A percentile compares a stretch with the other conserved stretches of the same genome.
Evolutionary conservation across 2,888 invertebrate species (phyloP).

Genomic region (Lochmaea crataegi): DNA sequence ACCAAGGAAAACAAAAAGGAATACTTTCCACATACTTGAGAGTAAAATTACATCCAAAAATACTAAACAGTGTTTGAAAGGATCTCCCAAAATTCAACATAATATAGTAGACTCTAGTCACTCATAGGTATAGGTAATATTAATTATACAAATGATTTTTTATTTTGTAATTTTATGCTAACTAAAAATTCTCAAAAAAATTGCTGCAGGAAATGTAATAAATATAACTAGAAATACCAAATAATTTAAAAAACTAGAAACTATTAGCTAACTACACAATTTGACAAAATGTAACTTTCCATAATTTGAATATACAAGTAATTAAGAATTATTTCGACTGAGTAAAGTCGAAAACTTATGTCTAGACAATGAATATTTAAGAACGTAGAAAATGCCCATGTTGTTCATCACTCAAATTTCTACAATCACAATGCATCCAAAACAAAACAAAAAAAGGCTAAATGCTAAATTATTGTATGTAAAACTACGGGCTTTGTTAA

Average conservation of each 20-base stretch:
- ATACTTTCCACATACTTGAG: too few relatives aligned
- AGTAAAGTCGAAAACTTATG: neutral
- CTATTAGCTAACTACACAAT: neutral
- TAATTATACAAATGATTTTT: too few relatives aligned
- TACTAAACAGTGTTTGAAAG: too few relatives aligned
- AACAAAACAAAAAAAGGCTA: slow-evolving; percentile 8
- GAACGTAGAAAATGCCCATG: slow-evolving; percentile 18
- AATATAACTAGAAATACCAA: too few relatives aligned
- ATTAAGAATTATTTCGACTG: neutral
- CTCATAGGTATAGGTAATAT: too few relatives aligned
- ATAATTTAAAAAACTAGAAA: neutral
- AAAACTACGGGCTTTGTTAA: neutral
- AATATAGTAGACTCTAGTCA: too few relatives aligned
- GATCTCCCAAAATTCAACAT: too few relatives aligned
- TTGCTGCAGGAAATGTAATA: too few relatives aligned
- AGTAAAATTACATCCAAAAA: too few relatives aligned
- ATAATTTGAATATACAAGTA: neutral
- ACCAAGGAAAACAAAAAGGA: too few relatives aligned
- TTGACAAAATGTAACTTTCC: neutral
- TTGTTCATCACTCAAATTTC: slow-evolving; percentile 9
- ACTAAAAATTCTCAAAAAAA: too few relatives aligned
- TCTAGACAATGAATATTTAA: slow-evolving; percentile 33
- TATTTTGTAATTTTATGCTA: too few relatives aligned
- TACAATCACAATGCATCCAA: slow-evolving; percentile 7
- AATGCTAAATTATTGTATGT: neutral